These are phyloP conservation scores for Dichetophora obliterata DNA, from an alignment of 2,888 invertebrate genomes.

Conservation along the genomic window DNA sequence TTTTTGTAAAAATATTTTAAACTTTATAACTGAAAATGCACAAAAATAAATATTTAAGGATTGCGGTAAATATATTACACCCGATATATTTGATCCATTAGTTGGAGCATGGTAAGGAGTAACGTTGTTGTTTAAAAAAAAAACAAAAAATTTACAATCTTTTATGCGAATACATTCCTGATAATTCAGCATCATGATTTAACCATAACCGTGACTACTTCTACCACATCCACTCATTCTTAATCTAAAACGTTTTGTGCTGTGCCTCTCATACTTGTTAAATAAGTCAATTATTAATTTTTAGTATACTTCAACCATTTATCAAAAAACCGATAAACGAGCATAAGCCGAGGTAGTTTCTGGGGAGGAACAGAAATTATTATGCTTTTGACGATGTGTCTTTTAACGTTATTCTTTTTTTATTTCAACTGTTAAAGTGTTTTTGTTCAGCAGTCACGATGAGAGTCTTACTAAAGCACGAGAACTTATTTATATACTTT, in stretches of 20 bases:
- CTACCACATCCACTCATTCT: background rate
- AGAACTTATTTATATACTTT: background rate
- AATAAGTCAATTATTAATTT: constrained; percentile 43
- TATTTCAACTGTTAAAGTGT: too few species aligned
- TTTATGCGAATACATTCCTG: background rate
- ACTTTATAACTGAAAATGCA: too few species aligned
- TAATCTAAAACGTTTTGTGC: background rate
- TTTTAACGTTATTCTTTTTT: constrained; percentile 42
- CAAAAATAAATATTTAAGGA: too few species aligned
- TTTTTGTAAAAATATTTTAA: too few species aligned
- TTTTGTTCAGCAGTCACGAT: background rate
- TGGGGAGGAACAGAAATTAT: constrained; percentile 48
- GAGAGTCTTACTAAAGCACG: background rate
- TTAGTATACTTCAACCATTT: constrained; percentile 36
- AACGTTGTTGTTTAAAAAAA: too few species aligned
- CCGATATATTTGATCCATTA: too few species aligned
- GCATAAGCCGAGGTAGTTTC: constrained; percentile 1
- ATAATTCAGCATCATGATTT: constrained; percentile 12
- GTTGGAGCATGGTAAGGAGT: too few species aligned
- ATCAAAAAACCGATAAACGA: constrained; percentile 28
- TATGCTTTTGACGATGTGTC: constrained; percentile 54
- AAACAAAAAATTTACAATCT: too few species aligned
- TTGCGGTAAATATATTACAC: too few species aligned
- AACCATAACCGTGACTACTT: constrained; percentile 9
- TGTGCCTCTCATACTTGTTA: background rate